These are phyloP conservation scores for Intellagama lesueurii DNA, from an alignment of 2,797 vertebrate genomes.

Conservation along the genomic window DNA sequence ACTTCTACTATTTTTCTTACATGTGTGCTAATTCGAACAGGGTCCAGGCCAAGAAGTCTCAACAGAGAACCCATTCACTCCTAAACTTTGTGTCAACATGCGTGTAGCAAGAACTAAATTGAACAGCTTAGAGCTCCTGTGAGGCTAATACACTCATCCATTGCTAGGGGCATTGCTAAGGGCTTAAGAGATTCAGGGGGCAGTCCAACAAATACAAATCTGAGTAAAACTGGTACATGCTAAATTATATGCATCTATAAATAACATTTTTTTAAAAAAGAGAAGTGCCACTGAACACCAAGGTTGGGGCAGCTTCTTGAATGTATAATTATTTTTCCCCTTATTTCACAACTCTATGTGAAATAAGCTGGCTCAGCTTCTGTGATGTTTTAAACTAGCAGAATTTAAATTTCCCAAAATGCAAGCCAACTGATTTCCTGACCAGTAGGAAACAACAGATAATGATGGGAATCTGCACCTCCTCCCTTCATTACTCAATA, in stretches of 20 bases:
- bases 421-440: not conserved
- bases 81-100: too few relatives aligned
- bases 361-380: not conserved
- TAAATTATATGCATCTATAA: not conserved
- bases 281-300: not conserved
- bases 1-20: too few relatives aligned
- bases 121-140: too few relatives aligned
- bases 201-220: too few relatives aligned
- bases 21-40: too few relatives aligned
- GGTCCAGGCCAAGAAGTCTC: too few relatives aligned
- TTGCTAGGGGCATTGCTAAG: too few relatives aligned
- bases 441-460: not conserved
- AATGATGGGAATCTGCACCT: not conserved
- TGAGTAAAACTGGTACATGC: not conserved
- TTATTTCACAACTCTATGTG: not conserved
- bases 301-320: not conserved
- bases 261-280: not conserved
- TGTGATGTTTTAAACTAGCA: not conserved
- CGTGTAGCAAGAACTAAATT: too few relatives aligned
- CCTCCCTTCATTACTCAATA: too few relatives aligned
- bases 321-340: not conserved
- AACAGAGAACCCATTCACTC: too few relatives aligned
- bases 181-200: too few relatives aligned
- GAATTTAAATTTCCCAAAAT: not conserved
- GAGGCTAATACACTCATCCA: too few relatives aligned